Percentiles rank a stretch among this genome's conserved stretches.
Conservation (phyloP, 2,797 vertebrate species). For the Propithecus perrieri region DNA sequence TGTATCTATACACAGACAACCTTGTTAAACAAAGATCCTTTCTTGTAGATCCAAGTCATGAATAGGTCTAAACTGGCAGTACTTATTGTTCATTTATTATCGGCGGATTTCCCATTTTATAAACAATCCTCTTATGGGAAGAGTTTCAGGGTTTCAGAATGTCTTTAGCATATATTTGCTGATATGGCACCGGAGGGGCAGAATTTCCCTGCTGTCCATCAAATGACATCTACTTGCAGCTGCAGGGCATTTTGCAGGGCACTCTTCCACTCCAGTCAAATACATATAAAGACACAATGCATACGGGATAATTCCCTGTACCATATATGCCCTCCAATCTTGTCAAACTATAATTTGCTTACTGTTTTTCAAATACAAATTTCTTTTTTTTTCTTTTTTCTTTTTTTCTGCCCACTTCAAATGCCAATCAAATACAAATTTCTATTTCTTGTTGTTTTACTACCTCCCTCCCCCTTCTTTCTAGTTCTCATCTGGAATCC, state of each 20-base stretch:
- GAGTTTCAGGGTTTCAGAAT: constrained; percentile 13
- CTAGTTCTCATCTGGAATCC: constrained; percentile 12
- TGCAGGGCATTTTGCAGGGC: not conserved
- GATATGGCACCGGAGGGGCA: not conserved
- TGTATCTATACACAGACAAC: not conserved
- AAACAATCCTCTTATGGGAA: constrained; percentile 48
- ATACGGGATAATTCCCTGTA: not conserved
- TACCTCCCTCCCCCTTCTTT: not conserved
- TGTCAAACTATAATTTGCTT: constrained; percentile 48
- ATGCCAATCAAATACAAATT: not conserved
- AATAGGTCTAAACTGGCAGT: not conserved
- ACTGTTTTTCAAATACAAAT: not conserved
- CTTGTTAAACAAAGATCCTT: not conserved
- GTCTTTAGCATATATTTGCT: constrained; percentile 1
- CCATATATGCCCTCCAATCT: not conserved
- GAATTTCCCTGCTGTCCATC: not conserved
- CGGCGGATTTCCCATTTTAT: constrained; percentile 16
- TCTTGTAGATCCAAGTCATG: not conserved
- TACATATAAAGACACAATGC: not conserved
- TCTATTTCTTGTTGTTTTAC: not conserved
- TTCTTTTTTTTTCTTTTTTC: not conserved
- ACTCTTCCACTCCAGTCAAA: not conserved
- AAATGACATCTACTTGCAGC: not conserved
- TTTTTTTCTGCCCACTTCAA: too few species aligned
- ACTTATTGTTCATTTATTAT: not conserved